phyloP scores from a whole-genome alignment of 2,113 vertebrate species.

The Puffinus mauretanicus region DNA sequence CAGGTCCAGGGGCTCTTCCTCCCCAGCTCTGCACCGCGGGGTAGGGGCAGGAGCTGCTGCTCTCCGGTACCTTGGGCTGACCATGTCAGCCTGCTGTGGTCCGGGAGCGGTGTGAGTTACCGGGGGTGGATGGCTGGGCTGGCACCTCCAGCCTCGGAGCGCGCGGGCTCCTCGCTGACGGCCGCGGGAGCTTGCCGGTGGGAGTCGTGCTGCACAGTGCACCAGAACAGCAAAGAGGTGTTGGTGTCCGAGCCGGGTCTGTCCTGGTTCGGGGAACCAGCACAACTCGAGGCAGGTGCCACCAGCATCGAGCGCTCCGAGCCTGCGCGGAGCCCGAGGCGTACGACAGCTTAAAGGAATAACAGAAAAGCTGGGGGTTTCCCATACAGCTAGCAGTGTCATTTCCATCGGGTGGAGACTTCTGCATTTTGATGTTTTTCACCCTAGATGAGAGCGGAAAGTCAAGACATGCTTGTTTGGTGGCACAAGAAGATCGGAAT shows the following conservation, averaged over 20 bases:
- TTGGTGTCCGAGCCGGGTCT: no score
- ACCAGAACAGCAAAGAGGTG: background rate
- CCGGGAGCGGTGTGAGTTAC: background rate
- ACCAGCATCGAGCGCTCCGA: background rate
- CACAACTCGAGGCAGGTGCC: rapidly evolving
- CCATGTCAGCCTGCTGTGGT: background rate
- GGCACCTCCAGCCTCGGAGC: background rate
- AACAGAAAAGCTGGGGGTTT: no score
- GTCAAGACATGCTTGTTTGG: background rate
- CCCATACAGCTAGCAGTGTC: background rate
- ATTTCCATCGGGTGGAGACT: rapidly evolving
- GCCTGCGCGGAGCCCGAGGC: rapidly evolving
- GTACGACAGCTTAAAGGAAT: background rate
- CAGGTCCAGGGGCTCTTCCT: background rate
- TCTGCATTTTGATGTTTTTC: background rate
- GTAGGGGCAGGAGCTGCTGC: background rate
- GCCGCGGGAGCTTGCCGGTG: rapidly evolving
- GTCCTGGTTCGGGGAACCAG: no score
- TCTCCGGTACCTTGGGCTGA: background rate
- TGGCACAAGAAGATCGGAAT: background rate
- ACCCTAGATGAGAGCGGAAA: background rate
- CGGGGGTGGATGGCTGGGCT: rapidly evolving
- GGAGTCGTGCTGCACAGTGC: rapidly evolving
- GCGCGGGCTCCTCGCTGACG: rapidly evolving
- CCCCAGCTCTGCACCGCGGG: rapidly evolving